Evolutionary conservation across 2,888 invertebrate species (phyloP), one percentile per base, ranked within the genome.

Genomic region (Argyresthia albistria): DNA sequence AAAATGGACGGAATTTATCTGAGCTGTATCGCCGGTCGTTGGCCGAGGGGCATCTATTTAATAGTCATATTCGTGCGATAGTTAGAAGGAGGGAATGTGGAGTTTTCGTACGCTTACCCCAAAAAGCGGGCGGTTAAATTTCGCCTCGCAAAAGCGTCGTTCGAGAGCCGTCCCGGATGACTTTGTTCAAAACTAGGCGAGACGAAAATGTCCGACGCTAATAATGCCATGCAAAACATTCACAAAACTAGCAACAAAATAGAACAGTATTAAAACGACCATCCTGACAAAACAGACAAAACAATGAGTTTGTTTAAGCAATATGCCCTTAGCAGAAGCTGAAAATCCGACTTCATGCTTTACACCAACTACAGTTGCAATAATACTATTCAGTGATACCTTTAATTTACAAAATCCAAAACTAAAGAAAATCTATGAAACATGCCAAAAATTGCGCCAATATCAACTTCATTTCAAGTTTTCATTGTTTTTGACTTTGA

Each of bases 1-100:
- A 74, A 80, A 82, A 81, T 82, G 75, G 66, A 63, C 67, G 60
- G 67, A 71, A 80, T 80, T 79, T 77, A 76, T 80, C 74, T 72
- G 60, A 65, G 65, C 68, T 67, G 67, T 73, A 74, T 73, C 72
- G 72, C 60, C 61, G 63, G 62, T 56, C 60, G 61, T 62, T 61
- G 64, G 60, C 62, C 61, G 62, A 56, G 63, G 63, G 62, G 61
- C 67, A 66, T 73, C 70, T 73, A 75, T 78, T 76, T 70, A 69
- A 72, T 68, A 62, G 58, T 51, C 37, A 11, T 46, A 42, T 35
- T 43, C 48, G 43, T 50, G 51, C 53, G 52, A 54, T 58, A 57
- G 58, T 59, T 54, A 39, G 54, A 57, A 45, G 46, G 50, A 56
- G 54, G 54, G 51, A 54, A 56, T 59, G 58, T 52, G 56, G 54